Percentiles rank a stretch among this genome's conserved stretches.
Conservation (phyloP, 35 echinoderm and acorn worm genomes). For the Lytechinus pictus region DNA sequence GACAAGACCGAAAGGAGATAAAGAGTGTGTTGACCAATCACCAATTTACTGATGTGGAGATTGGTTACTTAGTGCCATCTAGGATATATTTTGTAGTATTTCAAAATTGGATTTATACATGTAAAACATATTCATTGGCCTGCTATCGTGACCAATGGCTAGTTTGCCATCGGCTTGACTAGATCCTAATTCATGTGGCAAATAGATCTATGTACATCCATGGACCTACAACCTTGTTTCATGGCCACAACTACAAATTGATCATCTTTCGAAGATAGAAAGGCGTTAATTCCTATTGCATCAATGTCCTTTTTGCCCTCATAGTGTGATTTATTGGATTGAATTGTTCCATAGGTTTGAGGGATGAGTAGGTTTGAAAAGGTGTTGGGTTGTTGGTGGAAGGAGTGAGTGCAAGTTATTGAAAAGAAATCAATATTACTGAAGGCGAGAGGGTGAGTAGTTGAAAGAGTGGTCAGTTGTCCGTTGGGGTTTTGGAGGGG, state of each 20-base stretch:
- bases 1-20: no score
- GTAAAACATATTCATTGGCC: no score
- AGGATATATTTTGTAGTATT: no score
- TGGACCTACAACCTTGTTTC: background rate
- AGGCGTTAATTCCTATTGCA: background rate
- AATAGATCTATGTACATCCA: no score
- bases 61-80: no score
- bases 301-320: background rate
- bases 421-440: background rate
- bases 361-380: background rate
- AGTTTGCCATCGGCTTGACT: no score
- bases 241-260: background rate
- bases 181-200: no score
- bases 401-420: background rate
- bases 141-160: no score
- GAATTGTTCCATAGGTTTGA: background rate
- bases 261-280: background rate
- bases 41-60: no score
- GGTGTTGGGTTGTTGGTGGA: background rate
- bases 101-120: no score
- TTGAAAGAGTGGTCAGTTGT: background rate
- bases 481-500: no score
- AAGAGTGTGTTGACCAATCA: no score
- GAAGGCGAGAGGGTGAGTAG: background rate
- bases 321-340: background rate